A percentile compares a stretch with the other conserved stretches of the same genome.
These are phyloP conservation scores for Andrena marginata DNA, from an alignment of 2,888 invertebrate genomes.

Conservation along the genomic window DNA sequence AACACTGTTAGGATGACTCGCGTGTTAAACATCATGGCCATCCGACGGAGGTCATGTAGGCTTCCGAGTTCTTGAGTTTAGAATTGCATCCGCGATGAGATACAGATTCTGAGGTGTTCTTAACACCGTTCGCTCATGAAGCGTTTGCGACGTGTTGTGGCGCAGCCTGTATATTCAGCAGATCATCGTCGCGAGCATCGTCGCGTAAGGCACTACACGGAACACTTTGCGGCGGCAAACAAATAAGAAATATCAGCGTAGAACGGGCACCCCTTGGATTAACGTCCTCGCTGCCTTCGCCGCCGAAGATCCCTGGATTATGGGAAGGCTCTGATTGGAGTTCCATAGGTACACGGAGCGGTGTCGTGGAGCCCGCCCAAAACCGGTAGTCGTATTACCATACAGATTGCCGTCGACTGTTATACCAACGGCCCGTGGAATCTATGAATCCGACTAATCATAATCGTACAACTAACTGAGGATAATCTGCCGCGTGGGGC, in stretches of 20 bases:
- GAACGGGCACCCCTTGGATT: constrained; percentile 58
- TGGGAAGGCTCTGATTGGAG: constrained; percentile 70
- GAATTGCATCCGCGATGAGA: too few relatives aligned
- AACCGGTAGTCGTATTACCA: constrained; percentile 80
- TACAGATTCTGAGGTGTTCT: too few relatives aligned
- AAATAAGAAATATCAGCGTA: constrained; percentile 59
- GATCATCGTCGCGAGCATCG: background rate
- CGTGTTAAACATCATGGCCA: too few relatives aligned
- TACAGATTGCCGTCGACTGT: constrained; percentile 78
- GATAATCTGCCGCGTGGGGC: constrained; percentile 52
- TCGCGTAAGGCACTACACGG: background rate
- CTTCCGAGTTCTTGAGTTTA: too few relatives aligned
- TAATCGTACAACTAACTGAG: constrained; percentile 63
- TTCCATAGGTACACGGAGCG: constrained; percentile 69
- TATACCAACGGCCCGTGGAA: constrained; percentile 58
- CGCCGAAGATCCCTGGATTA: constrained; percentile 65
- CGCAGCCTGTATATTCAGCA: too few relatives aligned
- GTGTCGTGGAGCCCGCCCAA: constrained; percentile 74
- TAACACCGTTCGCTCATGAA: too few relatives aligned
- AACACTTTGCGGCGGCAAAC: constrained; percentile 5
- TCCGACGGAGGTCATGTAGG: too few relatives aligned
- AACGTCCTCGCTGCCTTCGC: constrained; percentile 53
- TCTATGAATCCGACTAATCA: constrained; percentile 72
- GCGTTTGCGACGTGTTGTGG: too few relatives aligned
- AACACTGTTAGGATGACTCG: too few relatives aligned